Conservation (phyloP, 2,113 vertebrate species). For the Entelurus aequoreus region DNA sequence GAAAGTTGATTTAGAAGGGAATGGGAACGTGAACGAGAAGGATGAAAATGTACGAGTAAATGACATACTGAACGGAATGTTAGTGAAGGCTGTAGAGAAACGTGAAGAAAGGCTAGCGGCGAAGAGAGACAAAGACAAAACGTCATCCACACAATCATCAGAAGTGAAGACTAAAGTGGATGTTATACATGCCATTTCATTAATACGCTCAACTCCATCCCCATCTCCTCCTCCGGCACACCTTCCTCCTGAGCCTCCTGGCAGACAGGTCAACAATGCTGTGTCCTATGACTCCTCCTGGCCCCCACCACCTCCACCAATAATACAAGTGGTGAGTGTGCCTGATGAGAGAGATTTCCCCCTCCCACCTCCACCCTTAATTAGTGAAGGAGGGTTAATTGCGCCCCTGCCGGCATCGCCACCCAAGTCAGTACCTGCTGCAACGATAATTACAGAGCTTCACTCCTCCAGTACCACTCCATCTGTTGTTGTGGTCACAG, state of each 20-base stretch:
- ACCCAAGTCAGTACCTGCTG: background rate
- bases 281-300: slow-evolving; percentile 41
- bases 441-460: background rate
- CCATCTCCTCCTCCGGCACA: slow-evolving; percentile 74
- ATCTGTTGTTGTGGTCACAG: slow-evolving; percentile 2
- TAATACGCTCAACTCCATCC: slow-evolving; percentile 58
- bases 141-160: slow-evolving; percentile 5
- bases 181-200: slow-evolving; percentile 23
- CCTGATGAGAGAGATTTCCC: slow-evolving; percentile 71
- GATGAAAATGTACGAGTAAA: slow-evolving; percentile 47
- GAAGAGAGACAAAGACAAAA: slow-evolving; percentile 17
- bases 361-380: slow-evolving; percentile 55
- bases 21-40: slow-evolving; percentile 18
- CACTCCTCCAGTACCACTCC: background rate
- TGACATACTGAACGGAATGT: slow-evolving; percentile 46
- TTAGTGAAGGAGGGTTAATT: slow-evolving; percentile 23
- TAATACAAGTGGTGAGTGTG: slow-evolving; percentile 56
- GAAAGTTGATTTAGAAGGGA: slow-evolving; percentile 43
- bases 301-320: slow-evolving; percentile 78
- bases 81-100: slow-evolving; percentile 43
- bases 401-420: slow-evolving; percentile 52
- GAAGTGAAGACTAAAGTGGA: slow-evolving; percentile 16
- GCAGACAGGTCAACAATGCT: slow-evolving; percentile 49
- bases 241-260: slow-evolving; percentile 71
- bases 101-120: slow-evolving; percentile 29